phyloP scores from a whole-genome alignment of 2,113 vertebrate genomes.

The Pagrus major region DNA sequence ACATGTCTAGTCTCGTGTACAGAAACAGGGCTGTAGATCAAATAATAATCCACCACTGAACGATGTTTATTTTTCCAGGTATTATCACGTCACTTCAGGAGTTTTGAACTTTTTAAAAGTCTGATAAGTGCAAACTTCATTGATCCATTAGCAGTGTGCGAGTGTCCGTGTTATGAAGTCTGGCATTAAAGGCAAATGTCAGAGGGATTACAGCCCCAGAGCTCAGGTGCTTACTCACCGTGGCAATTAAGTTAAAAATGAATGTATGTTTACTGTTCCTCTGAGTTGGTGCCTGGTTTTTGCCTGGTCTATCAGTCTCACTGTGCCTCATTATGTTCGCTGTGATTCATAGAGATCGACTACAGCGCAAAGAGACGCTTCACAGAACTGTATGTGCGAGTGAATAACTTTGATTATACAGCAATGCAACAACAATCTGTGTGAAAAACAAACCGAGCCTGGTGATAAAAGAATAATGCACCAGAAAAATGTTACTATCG shows the following conservation, averaged over 20 bases:
- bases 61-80: slow-evolving; percentile 22
- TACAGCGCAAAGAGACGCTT: background rate
- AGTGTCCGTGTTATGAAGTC: slow-evolving; percentile 46
- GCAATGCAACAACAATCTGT: background rate
- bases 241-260: slow-evolving; percentile 46
- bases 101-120: slow-evolving; percentile 45
- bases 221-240: slow-evolving; percentile 32
- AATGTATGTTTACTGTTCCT: slow-evolving; percentile 40
- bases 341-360: slow-evolving; percentile 27
- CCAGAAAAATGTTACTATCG: background rate
- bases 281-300: background rate
- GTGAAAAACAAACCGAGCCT: background rate
- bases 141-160: slow-evolving; percentile 30
- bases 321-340: slow-evolving; percentile 43
- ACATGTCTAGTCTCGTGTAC: background rate
- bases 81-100: background rate
- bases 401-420: background rate
- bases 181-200: slow-evolving; percentile 64
- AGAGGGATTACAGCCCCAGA: slow-evolving; percentile 50
- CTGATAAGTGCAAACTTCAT: slow-evolving; percentile 40
- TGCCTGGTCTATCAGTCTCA: slow-evolving; percentile 26
- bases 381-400: background rate
- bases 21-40: background rate
- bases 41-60: background rate
- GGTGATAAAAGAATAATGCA: background rate